Evolutionary conservation across 2,888 invertebrate species (phyloP), one percentile per base, ranked within the genome.

Genomic region (Dolomedes plantarius): DNA sequence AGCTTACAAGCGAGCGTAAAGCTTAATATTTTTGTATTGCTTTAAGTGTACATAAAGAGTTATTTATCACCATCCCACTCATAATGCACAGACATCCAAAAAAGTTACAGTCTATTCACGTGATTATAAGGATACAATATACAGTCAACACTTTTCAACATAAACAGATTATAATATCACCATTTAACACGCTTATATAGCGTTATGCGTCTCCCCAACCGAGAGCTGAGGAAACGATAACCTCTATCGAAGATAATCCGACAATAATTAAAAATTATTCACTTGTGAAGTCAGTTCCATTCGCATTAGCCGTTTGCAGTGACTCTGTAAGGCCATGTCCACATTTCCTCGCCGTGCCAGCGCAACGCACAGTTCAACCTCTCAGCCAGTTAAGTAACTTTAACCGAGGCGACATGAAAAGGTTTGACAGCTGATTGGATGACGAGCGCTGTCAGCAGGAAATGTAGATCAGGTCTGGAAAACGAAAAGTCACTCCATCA

Each of bases 61-160:
- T 81, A 80, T 72, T 32, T 81, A 81, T 81, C 75, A 81, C 81
- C 74, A 69, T 68, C 71, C 82, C 76, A 65, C 65, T 76, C 82
- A 82, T 46, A 82, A 76, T 82, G 76, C 82, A 82, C 76, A 82
- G 39, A 82, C 56, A 82, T 82, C 79, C 79, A 76, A 72, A 82
- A 81, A 76, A 23, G 64, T 81, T 74, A 80, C 75, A 81, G 73
- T 81, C 81, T 81, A 81, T 56, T 68, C 81, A 81, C 64, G 73
- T 82, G 82, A 82, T 82, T 82, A 82, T 82, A 82, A 82, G 82
- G 82, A 82, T 82, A 82, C 82, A 82, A 76, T 82, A 82, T 82
- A 82, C 82, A 82, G 71, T 65, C 82, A 82, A 82, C 82, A 82
- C 75, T 82, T 82, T 75, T 75, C 31, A 82, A 82, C 82, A 76